A percentile compares a stretch with the other conserved stretches of the same genome.
phyloP scores from a whole-genome alignment of 2,113 vertebrate genomes.

The Artemisiospiza belli region DNA sequence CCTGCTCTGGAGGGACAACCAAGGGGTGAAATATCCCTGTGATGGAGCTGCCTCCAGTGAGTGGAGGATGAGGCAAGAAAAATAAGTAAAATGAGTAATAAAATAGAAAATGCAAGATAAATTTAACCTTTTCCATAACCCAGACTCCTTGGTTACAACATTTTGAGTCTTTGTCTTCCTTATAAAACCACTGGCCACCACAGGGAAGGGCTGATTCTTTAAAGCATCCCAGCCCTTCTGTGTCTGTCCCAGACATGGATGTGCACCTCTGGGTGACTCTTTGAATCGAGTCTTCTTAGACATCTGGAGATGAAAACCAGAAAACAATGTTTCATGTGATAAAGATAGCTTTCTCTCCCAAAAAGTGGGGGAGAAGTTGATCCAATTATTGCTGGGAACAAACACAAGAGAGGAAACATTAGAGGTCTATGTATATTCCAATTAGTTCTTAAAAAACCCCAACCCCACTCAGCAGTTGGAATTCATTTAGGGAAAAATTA shows the following conservation, averaged over 20 bases:
- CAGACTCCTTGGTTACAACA: neutral
- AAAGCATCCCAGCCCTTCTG: neutral
- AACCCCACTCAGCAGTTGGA: neutral
- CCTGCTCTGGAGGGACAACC: neutral
- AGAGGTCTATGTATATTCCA: neutral
- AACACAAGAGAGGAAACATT: neutral
- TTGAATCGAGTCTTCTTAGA: neutral
- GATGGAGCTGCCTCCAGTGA: neutral
- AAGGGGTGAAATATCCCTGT: neutral
- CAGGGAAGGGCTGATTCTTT: neutral
- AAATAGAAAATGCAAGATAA: neutral
- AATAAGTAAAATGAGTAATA: neutral
- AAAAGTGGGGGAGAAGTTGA: neutral
- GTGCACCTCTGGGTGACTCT: neutral
- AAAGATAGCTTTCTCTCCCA: neutral
- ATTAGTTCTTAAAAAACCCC: neutral
- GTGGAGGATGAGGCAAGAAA: neutral
- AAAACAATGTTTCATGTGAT: fast-evolving
- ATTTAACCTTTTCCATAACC: neutral
- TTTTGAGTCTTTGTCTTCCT: neutral
- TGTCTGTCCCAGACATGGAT: neutral
- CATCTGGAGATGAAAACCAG: neutral
- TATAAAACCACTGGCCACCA: neutral
- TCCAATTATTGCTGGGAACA: neutral
- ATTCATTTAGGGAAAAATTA: neutral